phyloP scores from a whole-genome alignment of 2,113 vertebrate species.

The Prionailurus viverrinus region DNA sequence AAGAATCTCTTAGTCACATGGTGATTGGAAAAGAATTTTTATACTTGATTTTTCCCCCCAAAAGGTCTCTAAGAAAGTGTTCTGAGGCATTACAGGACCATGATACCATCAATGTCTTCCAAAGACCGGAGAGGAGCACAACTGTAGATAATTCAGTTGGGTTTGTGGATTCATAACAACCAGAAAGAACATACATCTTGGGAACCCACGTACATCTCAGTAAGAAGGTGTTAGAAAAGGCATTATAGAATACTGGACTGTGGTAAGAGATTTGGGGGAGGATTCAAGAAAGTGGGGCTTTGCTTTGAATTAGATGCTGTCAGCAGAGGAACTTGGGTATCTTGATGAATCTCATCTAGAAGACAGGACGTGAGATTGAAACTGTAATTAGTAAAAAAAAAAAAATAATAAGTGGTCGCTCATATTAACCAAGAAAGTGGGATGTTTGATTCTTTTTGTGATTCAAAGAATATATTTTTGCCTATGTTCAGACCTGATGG shows the following conservation, averaged over 20 bases:
- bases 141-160: background rate
- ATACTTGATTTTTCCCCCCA: background rate
- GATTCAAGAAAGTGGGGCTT: background rate
- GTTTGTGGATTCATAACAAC: background rate
- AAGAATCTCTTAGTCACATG: background rate
- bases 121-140: background rate
- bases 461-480: background rate
- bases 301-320: background rate
- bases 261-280: background rate
- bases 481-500: accelerated
- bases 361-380: background rate
- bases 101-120: background rate
- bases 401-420: too few species aligned
- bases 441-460: background rate
- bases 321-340: background rate
- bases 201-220: background rate
- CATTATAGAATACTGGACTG: background rate
- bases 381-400: background rate
- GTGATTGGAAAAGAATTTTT: background rate
- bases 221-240: background rate
- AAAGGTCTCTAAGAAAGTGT: background rate
- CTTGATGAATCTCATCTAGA: background rate
- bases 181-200: background rate
- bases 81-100: background rate
- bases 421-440: background rate